Percentiles rank a stretch among this genome's conserved stretches.
Conservation (phyloP, 2,113 vertebrate genomes). For the Probosciger aterrimus region DNA sequence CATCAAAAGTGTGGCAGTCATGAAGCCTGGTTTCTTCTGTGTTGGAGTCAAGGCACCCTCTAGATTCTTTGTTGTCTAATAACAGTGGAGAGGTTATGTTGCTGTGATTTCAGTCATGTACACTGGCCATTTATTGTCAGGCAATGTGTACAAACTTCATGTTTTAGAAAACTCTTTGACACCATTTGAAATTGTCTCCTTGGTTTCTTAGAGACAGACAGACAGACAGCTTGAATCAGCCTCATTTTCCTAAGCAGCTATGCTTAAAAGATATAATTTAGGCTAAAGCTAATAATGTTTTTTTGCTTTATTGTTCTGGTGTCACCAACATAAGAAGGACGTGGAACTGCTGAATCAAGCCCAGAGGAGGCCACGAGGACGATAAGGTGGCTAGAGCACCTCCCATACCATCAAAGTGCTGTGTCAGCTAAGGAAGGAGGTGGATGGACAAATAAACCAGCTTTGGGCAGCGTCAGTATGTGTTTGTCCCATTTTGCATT, state of each 20-base stretch:
- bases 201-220: background rate
- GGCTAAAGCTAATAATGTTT: background rate
- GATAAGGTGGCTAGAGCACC: background rate
- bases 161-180: background rate
- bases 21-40: background rate
- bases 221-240: background rate
- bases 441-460: background rate
- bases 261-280: background rate
- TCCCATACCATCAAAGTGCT: background rate
- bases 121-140: background rate
- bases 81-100: background rate
- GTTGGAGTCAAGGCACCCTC: background rate
- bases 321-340: background rate
- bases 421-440: background rate
- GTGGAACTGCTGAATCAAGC: background rate
- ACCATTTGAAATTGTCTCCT: background rate
- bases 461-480: background rate
- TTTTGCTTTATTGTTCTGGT: background rate
- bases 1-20: background rate
- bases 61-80: background rate
- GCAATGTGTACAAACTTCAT: background rate
- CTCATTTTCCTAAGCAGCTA: background rate
- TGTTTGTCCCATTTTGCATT: background rate
- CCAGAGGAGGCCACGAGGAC: background rate
- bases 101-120: background rate